phyloP scores from a whole-genome alignment of 2,888 invertebrate species.

The Margaritifera margaritifera region DNA sequence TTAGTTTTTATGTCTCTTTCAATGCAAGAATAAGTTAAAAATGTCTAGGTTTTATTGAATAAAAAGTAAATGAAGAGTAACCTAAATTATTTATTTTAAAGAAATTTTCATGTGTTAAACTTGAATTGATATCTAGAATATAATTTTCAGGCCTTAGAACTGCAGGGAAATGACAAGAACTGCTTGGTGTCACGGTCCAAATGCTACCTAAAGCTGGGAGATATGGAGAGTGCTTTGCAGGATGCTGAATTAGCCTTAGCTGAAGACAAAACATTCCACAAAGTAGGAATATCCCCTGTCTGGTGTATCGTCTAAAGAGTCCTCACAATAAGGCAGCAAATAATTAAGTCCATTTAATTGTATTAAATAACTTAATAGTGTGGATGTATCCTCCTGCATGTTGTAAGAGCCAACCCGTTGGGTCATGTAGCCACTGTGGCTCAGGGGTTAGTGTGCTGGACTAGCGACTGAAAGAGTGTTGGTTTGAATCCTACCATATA shows the following conservation, averaged over 20 bases:
- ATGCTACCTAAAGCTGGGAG: conserved; percentile 90
- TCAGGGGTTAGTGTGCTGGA: too few species aligned
- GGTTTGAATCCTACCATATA: too few species aligned
- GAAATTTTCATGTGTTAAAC: neutral
- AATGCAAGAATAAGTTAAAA: neutral
- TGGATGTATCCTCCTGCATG: too few species aligned
- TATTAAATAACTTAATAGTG: too few species aligned
- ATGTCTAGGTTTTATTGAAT: neutral
- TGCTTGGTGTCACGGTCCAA: conserved; percentile 91
- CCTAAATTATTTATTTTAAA: neutral
- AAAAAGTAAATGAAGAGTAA: neutral
- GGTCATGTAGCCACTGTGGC: too few species aligned
- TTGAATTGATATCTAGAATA: conserved; percentile 1
- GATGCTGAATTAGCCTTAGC: conserved; percentile 89
- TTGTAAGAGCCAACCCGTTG: too few species aligned
- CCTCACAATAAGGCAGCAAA: too few species aligned
- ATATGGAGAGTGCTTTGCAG: conserved; percentile 85
- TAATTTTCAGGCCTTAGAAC: conserved; percentile 79
- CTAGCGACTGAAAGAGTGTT: too few species aligned
- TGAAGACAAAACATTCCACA: conserved; percentile 69
- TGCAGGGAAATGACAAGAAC: conserved; percentile 88
- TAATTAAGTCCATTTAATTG: too few species aligned
- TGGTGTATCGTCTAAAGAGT: neutral
- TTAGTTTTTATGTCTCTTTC: neutral
- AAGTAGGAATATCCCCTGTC: conserved; percentile 44